Evolutionary conservation across 2,888 invertebrate genomes (phyloP), one percentile per base, ranked within the genome.

Genomic region (Drosophila subquinaria): DNA sequence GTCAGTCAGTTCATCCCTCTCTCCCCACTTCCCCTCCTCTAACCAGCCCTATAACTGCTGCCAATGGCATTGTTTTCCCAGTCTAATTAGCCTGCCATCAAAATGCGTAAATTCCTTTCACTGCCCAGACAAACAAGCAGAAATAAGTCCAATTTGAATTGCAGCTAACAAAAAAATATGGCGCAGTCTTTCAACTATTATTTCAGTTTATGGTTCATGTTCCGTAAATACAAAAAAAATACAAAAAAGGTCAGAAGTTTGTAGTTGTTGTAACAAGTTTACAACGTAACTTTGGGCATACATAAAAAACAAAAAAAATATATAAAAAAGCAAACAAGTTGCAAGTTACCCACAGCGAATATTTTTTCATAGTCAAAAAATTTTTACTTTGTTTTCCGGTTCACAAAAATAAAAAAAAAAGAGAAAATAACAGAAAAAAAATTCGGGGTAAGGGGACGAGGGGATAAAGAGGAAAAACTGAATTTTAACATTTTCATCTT

Each of bases 301-400:
- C 82, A 69, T 53, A 63, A 48, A 65, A 59, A n/a, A 48, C 0
- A 5, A 27, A 38, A 38, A 8, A 36, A 45, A 36, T 30, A 57
- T 43, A 45, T 17, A 30, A 42, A 47, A 63, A 11, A 69, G 20
- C 45, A 61, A 30, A 57, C 45, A 56, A 65, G 70, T 51, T 43
- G 30, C 9, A 23, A 52, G 76, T 56, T 56, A 33, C 42, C 53
- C 40, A 73, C 42, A 43, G 55, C 20, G 73, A 30, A 66, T 48
- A 72, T 53, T 43, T 71, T 55, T 23, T 10, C 43, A 71, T 33
- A 62, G 35, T 17, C 45, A 43, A 42, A 79, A 72, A 74, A 75
- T 70, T 64, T 69, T 73, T 80, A 82, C 70, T 87, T 79, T 86
- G 83, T 80, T 84, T 70, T 72, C 68, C 73, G 66, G 66, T 61